Percentiles rank a stretch among this genome's conserved stretches.
phyloP scores from a whole-genome alignment of 2,113 vertebrate genomes.

The Oreochromis niloticus region DNA sequence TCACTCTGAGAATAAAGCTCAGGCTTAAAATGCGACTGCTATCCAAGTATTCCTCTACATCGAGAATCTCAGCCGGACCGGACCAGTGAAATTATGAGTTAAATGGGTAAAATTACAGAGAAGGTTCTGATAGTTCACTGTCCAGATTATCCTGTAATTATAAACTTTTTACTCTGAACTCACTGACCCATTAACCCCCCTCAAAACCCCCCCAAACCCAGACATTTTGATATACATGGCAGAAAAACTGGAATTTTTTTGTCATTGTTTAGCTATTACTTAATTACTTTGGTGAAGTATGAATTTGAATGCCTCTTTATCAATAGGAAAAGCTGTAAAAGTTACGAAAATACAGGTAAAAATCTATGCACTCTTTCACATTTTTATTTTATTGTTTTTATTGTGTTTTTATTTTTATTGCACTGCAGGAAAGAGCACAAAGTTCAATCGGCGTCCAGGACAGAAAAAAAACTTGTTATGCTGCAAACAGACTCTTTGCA shows the following conservation, averaged over 20 bases:
- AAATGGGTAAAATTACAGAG: neutral
- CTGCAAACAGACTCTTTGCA: neutral
- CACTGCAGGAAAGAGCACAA: neutral
- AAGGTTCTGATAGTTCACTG: neutral
- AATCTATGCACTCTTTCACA: neutral
- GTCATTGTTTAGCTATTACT: neutral
- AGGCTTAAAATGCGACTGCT: neutral
- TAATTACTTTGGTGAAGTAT: neutral
- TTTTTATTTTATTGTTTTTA: too few species aligned
- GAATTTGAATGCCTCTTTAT: neutral
- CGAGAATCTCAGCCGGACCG: neutral
- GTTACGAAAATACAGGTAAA: neutral
- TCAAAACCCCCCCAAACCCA: neutral
- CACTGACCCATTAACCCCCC: neutral
- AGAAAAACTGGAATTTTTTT: neutral
- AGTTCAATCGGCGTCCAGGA: neutral
- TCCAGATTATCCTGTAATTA: neutral
- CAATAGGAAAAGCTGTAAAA: neutral
- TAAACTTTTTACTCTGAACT: neutral
- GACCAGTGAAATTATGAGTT: neutral
- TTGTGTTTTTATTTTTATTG: neutral
- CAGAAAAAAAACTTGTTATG: neutral
- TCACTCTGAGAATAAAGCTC: neutral
- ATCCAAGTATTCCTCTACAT: neutral
- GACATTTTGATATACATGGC: neutral